Percentiles rank a stretch among this genome's conserved stretches.
These are phyloP conservation scores for Chondrosia reniformis DNA, from an alignment of 37 sponge, comb jelly and placozoan genomes.

Conservation along the genomic window DNA sequence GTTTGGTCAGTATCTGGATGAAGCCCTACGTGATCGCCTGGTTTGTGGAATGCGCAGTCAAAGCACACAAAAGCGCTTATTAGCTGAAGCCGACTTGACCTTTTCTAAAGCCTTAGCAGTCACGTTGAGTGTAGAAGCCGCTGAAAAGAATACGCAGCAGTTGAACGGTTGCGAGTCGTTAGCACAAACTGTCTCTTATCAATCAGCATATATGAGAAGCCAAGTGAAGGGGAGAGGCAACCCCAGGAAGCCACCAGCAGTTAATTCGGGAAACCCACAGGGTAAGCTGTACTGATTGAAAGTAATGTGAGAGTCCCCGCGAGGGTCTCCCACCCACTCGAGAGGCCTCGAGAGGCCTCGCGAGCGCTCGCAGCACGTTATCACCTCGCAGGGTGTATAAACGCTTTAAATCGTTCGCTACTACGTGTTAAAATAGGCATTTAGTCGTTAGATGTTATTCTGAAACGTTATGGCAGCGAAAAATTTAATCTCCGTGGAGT, in stretches of 20 bases:
- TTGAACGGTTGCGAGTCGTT: neutral
- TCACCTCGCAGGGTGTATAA: no score
- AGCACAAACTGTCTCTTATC: neutral
- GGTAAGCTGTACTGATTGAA: neutral
- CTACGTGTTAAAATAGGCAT: no score
- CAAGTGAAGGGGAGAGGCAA: neutral
- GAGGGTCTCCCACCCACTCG: no score
- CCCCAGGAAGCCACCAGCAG: neutral
- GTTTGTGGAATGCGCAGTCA: conserved; percentile 3
- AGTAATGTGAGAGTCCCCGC: no score
- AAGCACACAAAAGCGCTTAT: neutral
- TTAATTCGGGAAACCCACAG: neutral
- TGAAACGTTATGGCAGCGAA: no score
- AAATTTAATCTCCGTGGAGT: no score
- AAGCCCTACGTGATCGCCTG: neutral
- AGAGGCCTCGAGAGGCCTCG: no score
- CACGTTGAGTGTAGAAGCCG: neutral
- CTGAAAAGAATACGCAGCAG: conserved; percentile 6
- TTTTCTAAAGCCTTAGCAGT: neutral
- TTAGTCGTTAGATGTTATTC: no score
- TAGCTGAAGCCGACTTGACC: conserved; percentile 9
- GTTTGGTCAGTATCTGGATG: neutral
- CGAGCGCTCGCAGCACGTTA: no score
- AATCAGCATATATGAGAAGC: no score
- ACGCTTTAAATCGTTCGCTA: no score